Base-by-base conservation (phyloP, 30 jellyfish, hydroid and myxozoan species). In the Aurelia sp. region DNA sequence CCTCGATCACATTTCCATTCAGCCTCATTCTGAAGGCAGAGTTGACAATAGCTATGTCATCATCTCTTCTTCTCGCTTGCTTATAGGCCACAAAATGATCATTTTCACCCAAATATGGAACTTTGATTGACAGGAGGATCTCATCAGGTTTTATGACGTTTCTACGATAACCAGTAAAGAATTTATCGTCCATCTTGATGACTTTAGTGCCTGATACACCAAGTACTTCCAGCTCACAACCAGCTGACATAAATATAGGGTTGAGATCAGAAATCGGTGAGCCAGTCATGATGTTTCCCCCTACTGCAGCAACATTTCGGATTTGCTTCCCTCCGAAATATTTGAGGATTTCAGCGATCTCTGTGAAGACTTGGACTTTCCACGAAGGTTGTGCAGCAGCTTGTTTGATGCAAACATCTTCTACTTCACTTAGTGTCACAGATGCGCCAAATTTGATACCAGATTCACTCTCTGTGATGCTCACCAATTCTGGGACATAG, bases 191-290 rank as follows among this genome's bases (percentile, higher is more conserved):
- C 86, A 76, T 76, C 63, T 4, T 76, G 19, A 76, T 57, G 22
- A 31, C 11, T 23, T 74, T 33, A 11, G 22, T 53, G 16, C 60
- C 85, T 11, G 73, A 5, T 11, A 55, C 27, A 30, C 85, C 61
- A n/a, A 33, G 27, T 12, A 57, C 85, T 33, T 52, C 58, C 74
- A 44, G 15, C 55, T 44, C 55, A 50, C 86, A 76, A 3, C 86
- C 86, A 76, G 86, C 73, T 2, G 86, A 74, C 41, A 76, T 62
- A 17, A 58, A 76, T 7, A 76, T 76, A 40, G 86, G 86, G 57
- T 76, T 76, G 57, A 76, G 76, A 35, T 76, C 86, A 4, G 86
- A 76, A 22, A 76, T 76, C n/a, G 86, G 86, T 17, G 76, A 57
- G 1, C 86, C 76, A 0, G 86, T 76, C 86, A 76, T 76, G 20